Evolutionary conservation across 2,113 vertebrate species (phyloP).

Genomic region (Macrotis lagotis): DNA sequence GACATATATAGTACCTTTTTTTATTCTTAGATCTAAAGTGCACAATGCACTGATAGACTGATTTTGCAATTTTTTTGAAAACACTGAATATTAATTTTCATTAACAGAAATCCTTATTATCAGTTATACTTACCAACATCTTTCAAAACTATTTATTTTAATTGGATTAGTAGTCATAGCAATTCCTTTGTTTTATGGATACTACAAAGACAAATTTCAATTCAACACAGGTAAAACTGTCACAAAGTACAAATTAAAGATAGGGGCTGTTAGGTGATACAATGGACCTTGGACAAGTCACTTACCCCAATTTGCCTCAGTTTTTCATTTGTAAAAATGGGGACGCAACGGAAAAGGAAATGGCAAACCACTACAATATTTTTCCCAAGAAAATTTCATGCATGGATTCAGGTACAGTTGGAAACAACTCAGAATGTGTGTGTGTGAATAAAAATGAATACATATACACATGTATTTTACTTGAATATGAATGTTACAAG

Average conservation of each 20-base stretch:
- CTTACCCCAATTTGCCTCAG: neutral
- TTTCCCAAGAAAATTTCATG: neutral
- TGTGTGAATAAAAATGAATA: neutral
- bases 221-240: neutral
- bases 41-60: neutral
- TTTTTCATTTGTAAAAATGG: neutral
- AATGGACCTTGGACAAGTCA: neutral
- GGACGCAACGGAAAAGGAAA: neutral
- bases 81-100: neutral
- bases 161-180: neutral
- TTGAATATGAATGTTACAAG: neutral
- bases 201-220: neutral
- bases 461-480: neutral
- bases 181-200: neutral
- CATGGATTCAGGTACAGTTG: neutral
- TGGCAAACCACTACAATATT: neutral
- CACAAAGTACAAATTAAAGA: neutral
- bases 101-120: fast-evolving
- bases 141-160: neutral
- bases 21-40: neutral
- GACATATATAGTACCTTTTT: neutral
- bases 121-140: no score
- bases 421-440: neutral
- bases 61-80: neutral
- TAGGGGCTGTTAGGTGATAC: neutral